Percentiles rank a stretch among this genome's conserved stretches.
Evolutionary conservation across 2,113 vertebrate genomes (phyloP).

Genomic region (Lophochroa leadbeateri): DNA sequence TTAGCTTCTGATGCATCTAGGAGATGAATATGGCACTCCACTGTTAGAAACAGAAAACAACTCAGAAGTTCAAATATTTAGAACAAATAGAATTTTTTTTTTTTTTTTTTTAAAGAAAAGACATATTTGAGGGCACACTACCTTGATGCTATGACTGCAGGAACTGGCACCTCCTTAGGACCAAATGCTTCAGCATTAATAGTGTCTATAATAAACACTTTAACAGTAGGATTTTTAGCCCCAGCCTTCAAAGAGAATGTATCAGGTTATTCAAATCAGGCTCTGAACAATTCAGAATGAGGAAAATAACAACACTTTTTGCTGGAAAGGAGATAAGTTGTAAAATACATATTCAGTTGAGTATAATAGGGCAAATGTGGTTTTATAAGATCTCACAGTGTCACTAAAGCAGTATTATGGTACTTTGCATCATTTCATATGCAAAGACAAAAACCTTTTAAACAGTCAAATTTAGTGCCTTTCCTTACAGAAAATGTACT

Average conservation of each 20-base stretch:
- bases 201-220: constrained; percentile 86
- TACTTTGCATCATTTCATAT: neutral
- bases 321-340: neutral
- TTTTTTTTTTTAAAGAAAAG: neutral
- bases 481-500: neutral
- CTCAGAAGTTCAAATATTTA: neutral
- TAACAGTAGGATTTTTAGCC: constrained; percentile 84
- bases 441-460: neutral
- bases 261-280: constrained; percentile 30
- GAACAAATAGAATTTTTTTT: neutral
- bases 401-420: neutral
- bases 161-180: constrained; percentile 79
- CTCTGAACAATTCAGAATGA: neutral
- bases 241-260: constrained; percentile 84
- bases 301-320: neutral
- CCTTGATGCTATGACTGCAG: constrained; percentile 82
- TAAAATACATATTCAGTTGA: neutral
- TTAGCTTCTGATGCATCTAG: neutral
- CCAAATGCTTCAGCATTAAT: constrained; percentile 51
- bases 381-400: neutral
- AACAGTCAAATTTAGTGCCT: neutral
- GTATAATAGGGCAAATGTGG: neutral
- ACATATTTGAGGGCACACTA: constrained; percentile 62
- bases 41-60: neutral
- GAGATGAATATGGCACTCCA: neutral